A percentile compares a stretch with the other conserved stretches of the same genome.
Evolutionary conservation across 2,113 vertebrate species (phyloP).

Genomic region (Hemichromis elongatus): DNA sequence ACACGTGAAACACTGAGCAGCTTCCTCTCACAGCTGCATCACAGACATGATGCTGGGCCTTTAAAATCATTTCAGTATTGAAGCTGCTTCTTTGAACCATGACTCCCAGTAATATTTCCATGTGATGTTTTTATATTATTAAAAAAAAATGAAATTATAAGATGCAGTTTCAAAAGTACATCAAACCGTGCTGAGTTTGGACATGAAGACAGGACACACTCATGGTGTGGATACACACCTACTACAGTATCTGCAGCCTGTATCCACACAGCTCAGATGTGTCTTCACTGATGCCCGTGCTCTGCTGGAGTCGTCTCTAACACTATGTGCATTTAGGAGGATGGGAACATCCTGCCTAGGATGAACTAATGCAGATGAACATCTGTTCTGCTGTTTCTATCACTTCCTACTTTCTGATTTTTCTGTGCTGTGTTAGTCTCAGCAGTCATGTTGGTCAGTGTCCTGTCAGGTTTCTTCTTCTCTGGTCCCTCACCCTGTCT

Average conservation of each 20-base stretch:
- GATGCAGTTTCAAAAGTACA: background rate
- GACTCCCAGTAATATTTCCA: background rate
- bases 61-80: fast-evolving
- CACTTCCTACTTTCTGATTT: no score
- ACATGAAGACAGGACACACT: background rate
- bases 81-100: background rate
- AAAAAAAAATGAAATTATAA: background rate
- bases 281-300: background rate
- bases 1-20: fast-evolving
- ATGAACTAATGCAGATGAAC: background rate
- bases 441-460: no score
- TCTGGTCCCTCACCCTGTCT: fast-evolving
- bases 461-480: fast-evolving
- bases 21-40: fast-evolving
- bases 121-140: background rate
- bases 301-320: background rate
- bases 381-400: background rate
- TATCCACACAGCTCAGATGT: background rate
- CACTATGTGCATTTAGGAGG: fast-evolving
- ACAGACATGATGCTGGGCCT: fast-evolving
- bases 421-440: fast-evolving
- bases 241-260: background rate
- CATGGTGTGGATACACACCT: fast-evolving
- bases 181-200: background rate
- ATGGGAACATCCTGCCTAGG: background rate